phyloP scores from a whole-genome alignment of 2,888 invertebrate species.

The Lepidochrysops patricia region DNA sequence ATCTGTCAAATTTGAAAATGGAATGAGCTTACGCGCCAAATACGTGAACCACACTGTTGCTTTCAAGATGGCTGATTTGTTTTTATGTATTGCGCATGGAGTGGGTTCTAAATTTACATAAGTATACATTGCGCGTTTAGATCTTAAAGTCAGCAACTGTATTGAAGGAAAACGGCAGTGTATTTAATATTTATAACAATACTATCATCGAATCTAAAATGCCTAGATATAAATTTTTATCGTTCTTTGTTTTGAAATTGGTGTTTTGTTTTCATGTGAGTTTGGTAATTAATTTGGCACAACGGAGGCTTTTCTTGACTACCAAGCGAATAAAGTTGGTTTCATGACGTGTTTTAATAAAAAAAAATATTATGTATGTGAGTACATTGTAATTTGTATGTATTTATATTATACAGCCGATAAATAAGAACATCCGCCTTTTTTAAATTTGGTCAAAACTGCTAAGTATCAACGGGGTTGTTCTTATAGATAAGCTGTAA shows the following conservation, averaged over 20 bases:
- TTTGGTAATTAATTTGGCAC: background rate
- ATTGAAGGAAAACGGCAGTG: background rate
- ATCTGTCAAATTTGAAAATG: background rate
- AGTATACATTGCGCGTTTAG: background rate
- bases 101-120: background rate
- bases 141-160: no score
- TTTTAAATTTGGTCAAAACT: no score
- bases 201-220: background rate
- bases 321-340: no score
- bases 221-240: background rate
- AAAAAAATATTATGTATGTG: no score
- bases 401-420: no score
- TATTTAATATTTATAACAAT: background rate
- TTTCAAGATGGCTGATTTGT: slow-evolving; percentile 6
- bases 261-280: background rate
- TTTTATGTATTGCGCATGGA: slow-evolving; percentile 13
- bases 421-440: no score
- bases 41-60: slow-evolving; percentile 2
- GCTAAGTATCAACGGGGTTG: no score
- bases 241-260: background rate
- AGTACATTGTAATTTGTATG: no score
- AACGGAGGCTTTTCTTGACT: no score
- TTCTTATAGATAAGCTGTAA: no score
- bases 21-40: slow-evolving; percentile 14
- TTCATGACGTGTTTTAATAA: no score